Percentiles rank a stretch among this genome's conserved stretches.
Evolutionary conservation across 2,113 vertebrate genomes (phyloP).

Genomic region (Hydropotes inermis): DNA sequence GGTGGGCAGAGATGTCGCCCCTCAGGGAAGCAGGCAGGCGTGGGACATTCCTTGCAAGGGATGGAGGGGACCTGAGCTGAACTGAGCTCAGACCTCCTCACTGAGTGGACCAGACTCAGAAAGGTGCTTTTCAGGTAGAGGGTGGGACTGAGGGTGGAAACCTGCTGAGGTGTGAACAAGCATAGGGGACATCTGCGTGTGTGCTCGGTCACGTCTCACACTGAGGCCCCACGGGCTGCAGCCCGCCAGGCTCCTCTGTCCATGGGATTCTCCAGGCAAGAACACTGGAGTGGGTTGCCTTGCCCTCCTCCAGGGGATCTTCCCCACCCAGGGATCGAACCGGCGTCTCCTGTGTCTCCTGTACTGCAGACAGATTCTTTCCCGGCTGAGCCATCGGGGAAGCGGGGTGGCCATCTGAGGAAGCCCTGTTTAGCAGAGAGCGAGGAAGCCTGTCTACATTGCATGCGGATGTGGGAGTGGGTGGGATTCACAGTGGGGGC

Average conservation of each 20-base stretch:
- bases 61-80: neutral
- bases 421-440: neutral
- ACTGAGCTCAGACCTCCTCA: neutral
- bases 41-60: neutral
- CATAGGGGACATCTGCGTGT: neutral
- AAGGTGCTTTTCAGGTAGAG: neutral
- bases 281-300: neutral
- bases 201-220: neutral
- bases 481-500: neutral
- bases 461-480: neutral
- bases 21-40: neutral
- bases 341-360: neutral
- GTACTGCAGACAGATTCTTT: neutral
- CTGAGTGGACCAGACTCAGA: neutral
- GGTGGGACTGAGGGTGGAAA: neutral
- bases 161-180: neutral
- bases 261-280: neutral
- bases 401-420: neutral
- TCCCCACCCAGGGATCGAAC: neutral
- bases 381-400: neutral
- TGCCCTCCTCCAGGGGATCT: neutral
- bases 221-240: neutral
- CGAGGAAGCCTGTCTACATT: neutral
- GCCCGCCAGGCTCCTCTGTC: neutral
- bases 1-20: neutral